Base-by-base conservation (phyloP, 1,140 invertebrate genomes). In the Euura lappo region DNA sequence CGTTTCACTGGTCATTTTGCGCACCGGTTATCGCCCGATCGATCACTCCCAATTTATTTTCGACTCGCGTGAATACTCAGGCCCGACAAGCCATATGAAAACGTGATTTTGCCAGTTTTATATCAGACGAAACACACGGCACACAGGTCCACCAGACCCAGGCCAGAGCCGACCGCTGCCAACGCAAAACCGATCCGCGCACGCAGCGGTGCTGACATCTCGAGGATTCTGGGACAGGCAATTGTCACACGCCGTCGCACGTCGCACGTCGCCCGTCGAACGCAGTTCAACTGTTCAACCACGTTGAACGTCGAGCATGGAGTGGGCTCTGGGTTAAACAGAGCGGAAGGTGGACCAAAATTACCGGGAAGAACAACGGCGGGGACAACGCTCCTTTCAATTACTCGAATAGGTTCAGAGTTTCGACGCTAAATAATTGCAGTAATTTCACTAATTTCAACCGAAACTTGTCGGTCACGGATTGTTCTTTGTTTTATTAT, bases 1-100 rank as follows among this genome's bases (percentile, higher is more conserved):
- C 77, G 78, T 79, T 60, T 60, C 51, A 60, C 51, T 60, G 51
- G 51, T 60, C 51, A 60, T 60, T 60, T 60, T 60, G 51, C 13
- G 51, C 8, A 2, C 8, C 51, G 13, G 51, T 60, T 60, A 11
- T 60, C 3, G 13, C 3, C 51, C 51, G 51, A 60, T n/a, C 10
- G 13, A 60, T 60, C 51, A 60, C 51, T 60, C 51, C 51, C 51
- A 60, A 60, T 60, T 60, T 60, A 60, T 11, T 60, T 8, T n/a
- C 13, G 51, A 8, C 13, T 60, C 13, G 8, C 6, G 51, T 11
- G 13, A 60, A 11, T 60, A 60, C 10, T 60, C 13, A 60, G 8
- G 51, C 51, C 13, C 51, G 51, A 60, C 51, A 60, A 60, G 51
- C 51, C 51, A 60, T 60, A 60, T 60, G 51, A 60, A 60, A 60